phyloP scores from a whole-genome alignment of 2,797 vertebrate species.

The Tragelaphus eurycerus region DNA sequence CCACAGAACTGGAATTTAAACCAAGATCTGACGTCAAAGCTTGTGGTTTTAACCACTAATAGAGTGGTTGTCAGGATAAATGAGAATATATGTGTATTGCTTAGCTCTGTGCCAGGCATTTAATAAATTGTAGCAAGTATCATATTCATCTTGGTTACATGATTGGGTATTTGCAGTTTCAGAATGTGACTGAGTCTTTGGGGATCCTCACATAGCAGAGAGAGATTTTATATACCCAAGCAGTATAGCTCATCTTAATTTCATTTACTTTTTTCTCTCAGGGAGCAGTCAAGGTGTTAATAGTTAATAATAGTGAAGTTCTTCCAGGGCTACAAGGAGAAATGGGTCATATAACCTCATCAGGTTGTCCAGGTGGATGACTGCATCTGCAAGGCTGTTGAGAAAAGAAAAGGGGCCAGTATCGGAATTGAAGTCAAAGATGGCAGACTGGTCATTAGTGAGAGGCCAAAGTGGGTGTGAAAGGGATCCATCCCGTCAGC shows the following conservation, averaged over 20 bases:
- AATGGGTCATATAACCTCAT: neutral
- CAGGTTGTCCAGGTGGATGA: neutral
- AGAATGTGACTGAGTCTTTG: neutral
- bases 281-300: neutral
- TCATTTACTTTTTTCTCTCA: neutral
- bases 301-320: neutral
- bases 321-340: neutral
- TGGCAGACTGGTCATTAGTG: neutral
- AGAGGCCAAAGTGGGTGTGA: rapidly evolving
- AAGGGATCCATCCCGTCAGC: neutral
- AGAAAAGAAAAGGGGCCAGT: neutral
- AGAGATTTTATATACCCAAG: neutral
- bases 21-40: neutral
- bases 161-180: neutral
- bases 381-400: neutral
- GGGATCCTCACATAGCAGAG: neutral
- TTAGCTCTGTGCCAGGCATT: neutral
- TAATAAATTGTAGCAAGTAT: conserved; percentile 10
- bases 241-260: neutral
- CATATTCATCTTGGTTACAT: neutral
- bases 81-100: neutral
- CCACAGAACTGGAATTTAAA: neutral
- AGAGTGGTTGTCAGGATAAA: neutral
- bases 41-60: neutral
- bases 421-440: neutral